Percentiles rank a stretch among this genome's conserved stretches.
These are phyloP conservation scores for Cactoblastis cactorum DNA, from an alignment of 2,888 invertebrate species.

Conservation along the genomic window DNA sequence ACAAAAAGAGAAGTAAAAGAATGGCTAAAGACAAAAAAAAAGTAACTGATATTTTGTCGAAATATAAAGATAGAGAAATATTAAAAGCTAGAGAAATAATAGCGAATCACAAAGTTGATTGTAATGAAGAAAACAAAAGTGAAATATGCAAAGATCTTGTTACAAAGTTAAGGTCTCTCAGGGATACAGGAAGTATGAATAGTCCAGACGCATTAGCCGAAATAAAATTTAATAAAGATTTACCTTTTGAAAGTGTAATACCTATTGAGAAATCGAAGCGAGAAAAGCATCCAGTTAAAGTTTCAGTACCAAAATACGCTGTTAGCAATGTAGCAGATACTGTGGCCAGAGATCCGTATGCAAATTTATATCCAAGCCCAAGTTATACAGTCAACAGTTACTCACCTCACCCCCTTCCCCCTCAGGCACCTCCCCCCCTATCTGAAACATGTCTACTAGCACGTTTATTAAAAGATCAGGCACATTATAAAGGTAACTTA, in stretches of 20 bases:
- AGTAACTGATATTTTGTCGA: constrained; percentile 23
- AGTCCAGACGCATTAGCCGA: neutral
- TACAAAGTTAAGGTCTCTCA: constrained; percentile 36
- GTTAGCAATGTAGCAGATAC: constrained; percentile 23
- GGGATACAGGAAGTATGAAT: neutral
- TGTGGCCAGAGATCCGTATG: constrained; percentile 19
- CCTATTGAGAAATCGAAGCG: constrained; percentile 39
- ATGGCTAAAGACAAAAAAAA: constrained; percentile 18
- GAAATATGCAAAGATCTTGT: constrained; percentile 55
- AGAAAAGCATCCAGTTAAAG: constrained; percentile 29
- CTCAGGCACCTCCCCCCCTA: constrained; percentile 30
- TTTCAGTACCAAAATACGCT: constrained; percentile 27
- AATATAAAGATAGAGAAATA: constrained; percentile 41
- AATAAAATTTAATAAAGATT: neutral
- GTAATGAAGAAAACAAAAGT: constrained; percentile 44
- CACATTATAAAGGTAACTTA: constrained; percentile 35
- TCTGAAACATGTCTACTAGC: constrained; percentile 51
- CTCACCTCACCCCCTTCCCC: constrained; percentile 17
- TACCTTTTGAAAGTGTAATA: neutral
- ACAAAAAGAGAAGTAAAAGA: constrained; percentile 40
- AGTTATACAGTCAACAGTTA: constrained; percentile 10
- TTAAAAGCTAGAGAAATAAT: constrained; percentile 52
- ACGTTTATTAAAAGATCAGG: constrained; percentile 45
- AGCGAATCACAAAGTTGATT: constrained; percentile 47
- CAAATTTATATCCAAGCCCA: constrained; percentile 23